Evolutionary conservation across 2,797 vertebrate species (phyloP).

Genomic region (Gadopsis bispinosus): DNA sequence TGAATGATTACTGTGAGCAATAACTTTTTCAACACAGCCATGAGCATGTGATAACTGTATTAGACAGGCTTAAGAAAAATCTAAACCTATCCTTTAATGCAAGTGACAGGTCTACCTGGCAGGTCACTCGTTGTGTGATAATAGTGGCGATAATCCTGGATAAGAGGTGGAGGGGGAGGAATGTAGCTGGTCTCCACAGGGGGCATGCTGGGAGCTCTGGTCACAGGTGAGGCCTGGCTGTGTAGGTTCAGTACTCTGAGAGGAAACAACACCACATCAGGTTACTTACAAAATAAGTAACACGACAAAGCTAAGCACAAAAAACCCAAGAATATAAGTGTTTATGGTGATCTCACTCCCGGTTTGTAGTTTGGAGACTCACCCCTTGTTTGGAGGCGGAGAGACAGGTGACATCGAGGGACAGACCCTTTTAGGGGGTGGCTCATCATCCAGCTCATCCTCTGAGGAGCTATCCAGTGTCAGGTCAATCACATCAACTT

Average conservation of each 20-base stretch:
- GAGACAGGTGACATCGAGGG: constrained; percentile 94
- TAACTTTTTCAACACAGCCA: not conserved
- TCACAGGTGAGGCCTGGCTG: constrained; percentile 93
- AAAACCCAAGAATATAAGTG: not conserved
- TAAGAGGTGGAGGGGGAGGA: constrained; percentile 92
- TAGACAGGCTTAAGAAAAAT: not conserved
- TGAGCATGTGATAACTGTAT: not conserved
- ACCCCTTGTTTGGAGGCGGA: constrained; percentile 92
- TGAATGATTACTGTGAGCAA: constrained; percentile 5
- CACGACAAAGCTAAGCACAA: not conserved
- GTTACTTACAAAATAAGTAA: constrained; percentile 22
- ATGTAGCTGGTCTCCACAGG: constrained; percentile 96
- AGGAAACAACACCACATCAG: constrained; percentile 6
- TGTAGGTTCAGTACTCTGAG: constrained; percentile 90
- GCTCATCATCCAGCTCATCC: constrained; percentile 95
- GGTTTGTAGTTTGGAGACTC: constrained; percentile 48
- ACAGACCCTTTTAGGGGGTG: constrained; percentile 91
- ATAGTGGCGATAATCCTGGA: constrained; percentile 98
- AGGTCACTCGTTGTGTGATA: constrained; percentile 95
- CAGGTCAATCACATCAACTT: constrained; percentile 96
- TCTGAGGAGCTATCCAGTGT: constrained; percentile 98
- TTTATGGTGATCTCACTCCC: not conserved
- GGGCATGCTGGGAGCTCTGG: constrained; percentile 95
- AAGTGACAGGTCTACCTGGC: constrained; percentile 69
- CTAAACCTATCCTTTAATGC: not conserved